A percentile compares a stretch with the other conserved stretches of the same genome.
These are phyloP conservation scores for Bombus haemorrhoidalis DNA, from an alignment of 1,140 invertebrate genomes.

Conservation along the genomic window DNA sequence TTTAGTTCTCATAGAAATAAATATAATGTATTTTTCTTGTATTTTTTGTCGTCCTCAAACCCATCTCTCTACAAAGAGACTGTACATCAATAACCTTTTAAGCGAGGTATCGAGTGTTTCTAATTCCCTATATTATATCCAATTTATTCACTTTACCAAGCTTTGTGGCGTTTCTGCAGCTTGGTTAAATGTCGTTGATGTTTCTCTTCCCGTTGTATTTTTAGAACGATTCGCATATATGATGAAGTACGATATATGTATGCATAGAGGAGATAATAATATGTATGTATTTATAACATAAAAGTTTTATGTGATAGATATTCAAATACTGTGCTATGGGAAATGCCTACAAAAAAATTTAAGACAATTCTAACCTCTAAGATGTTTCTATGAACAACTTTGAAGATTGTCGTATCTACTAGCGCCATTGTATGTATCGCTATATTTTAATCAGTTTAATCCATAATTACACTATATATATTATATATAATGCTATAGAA, in stretches of 20 bases:
- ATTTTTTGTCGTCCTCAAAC: neutral
- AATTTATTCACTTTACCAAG: neutral
- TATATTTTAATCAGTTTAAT: no score
- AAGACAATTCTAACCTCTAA: no score
- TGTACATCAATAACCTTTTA: constrained; percentile 34
- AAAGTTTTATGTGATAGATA: neutral
- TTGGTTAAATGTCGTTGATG: neutral
- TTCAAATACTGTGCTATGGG: neutral
- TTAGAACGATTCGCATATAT: neutral
- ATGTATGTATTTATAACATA: neutral
- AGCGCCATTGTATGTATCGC: no score
- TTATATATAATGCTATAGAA: no score
- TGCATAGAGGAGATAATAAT: neutral
- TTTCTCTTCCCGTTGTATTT: neutral
- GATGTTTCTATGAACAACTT: no score
- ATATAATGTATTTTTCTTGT: constrained; percentile 26
- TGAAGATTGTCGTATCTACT: no score
- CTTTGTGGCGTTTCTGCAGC: neutral
- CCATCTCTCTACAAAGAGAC: constrained; percentile 20
- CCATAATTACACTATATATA: no score
- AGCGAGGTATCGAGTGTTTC: neutral
- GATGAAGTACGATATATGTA: neutral
- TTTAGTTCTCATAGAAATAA: neutral
- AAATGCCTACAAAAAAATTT: neutral
- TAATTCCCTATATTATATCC: constrained; percentile 25